These are phyloP conservation scores for Bombylius major DNA, from an alignment of 2,888 invertebrate genomes.

Conservation along the genomic window DNA sequence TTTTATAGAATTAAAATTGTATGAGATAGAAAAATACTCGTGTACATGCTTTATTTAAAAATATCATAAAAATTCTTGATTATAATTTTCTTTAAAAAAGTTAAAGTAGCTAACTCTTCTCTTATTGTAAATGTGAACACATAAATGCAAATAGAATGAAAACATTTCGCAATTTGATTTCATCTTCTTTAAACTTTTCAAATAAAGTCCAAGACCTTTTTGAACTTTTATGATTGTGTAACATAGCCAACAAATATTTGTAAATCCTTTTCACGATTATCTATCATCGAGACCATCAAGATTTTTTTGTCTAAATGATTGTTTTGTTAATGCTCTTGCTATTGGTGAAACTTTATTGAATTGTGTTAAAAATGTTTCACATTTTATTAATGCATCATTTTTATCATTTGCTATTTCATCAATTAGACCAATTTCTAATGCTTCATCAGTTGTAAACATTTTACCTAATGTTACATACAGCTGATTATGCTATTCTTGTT, in stretches of 20 bases:
- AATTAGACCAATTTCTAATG: constrained; percentile 59
- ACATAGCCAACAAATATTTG: constrained; percentile 48
- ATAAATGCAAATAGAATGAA: neutral
- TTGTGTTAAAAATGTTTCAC: constrained; percentile 49
- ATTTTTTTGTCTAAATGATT: constrained; percentile 38
- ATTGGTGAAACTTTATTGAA: constrained; percentile 53
- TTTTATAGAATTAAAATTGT: too few species aligned
- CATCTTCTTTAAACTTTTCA: constrained; percentile 52
- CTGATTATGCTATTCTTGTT: constrained; percentile 57
- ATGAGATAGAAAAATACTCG: too few species aligned
- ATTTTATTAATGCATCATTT: constrained; percentile 52
- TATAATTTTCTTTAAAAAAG: neutral
- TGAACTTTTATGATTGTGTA: constrained; percentile 55
- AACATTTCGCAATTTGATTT: neutral
- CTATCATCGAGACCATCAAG: constrained; percentile 43
- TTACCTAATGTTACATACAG: constrained; percentile 60
- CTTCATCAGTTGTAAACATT: constrained; percentile 64
- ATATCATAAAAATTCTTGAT: too few species aligned
- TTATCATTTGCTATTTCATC: constrained; percentile 61
- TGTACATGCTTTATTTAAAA: too few species aligned
- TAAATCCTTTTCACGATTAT: constrained; percentile 50
- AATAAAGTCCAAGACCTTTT: constrained; percentile 55
- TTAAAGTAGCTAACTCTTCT: neutral
- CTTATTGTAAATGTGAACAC: neutral
- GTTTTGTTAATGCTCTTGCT: constrained; percentile 47